phyloP scores from a whole-genome alignment of 2,113 vertebrate genomes.

The Nesoenas mayeri region DNA sequence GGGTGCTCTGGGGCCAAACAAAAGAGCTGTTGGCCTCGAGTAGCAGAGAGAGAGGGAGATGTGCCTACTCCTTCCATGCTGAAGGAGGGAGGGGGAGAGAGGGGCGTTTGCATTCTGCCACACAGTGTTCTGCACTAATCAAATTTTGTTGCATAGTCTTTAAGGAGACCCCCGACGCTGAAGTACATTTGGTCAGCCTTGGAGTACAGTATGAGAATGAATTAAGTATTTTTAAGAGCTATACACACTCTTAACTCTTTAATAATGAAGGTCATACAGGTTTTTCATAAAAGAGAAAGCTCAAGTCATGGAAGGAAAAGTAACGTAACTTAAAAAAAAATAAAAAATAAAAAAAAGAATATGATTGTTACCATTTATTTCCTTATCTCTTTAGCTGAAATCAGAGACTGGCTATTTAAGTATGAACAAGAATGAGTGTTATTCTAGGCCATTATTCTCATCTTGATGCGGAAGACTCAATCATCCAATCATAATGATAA shows the following conservation, averaged over 20 bases:
- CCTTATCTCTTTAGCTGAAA: not conserved
- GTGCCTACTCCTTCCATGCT: no score
- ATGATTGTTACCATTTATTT: not conserved
- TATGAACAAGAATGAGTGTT: not conserved
- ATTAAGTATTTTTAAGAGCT: not conserved
- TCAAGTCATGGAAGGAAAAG: not conserved
- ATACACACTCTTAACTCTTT: not conserved
- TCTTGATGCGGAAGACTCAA: not conserved
- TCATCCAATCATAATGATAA: slow-evolving; percentile 47
- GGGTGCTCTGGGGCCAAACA: no score
- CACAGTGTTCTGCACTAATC: not conserved
- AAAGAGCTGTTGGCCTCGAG: no score
- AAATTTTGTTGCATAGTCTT: not conserved
- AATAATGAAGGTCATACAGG: not conserved
- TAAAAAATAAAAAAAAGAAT: not conserved
- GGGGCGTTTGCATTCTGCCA: no score
- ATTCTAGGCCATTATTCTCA: slow-evolving; percentile 27
- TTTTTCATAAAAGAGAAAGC: not conserved
- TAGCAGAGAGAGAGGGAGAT: no score
- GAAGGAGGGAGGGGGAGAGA: no score
- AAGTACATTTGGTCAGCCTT: not conserved
- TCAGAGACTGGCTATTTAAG: not conserved
- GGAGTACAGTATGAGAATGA: not conserved
- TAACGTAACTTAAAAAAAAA: not conserved
- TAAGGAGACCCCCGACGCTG: not conserved